Base-by-base conservation (phyloP, 2,888 invertebrate genomes). In the Protophormia terraenovae region DNA sequence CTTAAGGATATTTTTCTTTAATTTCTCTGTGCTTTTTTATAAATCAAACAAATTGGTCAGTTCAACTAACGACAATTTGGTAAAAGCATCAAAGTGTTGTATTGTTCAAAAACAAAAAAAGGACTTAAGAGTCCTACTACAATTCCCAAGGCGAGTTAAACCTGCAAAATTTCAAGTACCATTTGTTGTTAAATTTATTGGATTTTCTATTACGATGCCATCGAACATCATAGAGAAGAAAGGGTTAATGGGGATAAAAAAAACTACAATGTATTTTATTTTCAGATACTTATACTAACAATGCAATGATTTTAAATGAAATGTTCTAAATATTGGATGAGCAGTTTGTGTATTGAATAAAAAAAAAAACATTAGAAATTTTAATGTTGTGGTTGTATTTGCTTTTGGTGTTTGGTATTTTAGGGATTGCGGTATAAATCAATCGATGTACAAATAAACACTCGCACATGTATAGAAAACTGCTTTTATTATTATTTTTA, bases 381-480 rank as follows among this genome's bases (percentile, higher is more conserved):
- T 75, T 84, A 62, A 38, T 79, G 83, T 45, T 75, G 85, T 78
- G 81, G 69, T 85, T 75, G 19, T 60, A 76, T 66, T 72, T 72
- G 27, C 35, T 75, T 41, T 69, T 58, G 60, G 50, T 73, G 45
- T 87, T 87, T 83, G 84, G 83, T 85, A 84, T 87, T 87, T 67
- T 67, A 81, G 80, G 77, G 53, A 81, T 78, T 78, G 60, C 45
- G 69, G 62, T 64, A 41, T 35, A 82, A 76, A 72, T 77, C 82
- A 71, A 82, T 71, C 24, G 69, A 60, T n/a, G 41, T 24, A 69
- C 47, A 58, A 60, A 66, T 27, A 50, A 35, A 73, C 58, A 22
- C 29, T 19, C 10, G 38, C 47, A 45, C 55, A 77, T 19, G 10
- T 55, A 29, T 45, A 22, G 32, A 62, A n/a, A 35, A 32, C 10